Percentiles rank a stretch among this genome's conserved stretches.
Evolutionary conservation across 1,140 invertebrate genomes (phyloP).

Genomic region (Trachymyrmex septentrionalis): DNA sequence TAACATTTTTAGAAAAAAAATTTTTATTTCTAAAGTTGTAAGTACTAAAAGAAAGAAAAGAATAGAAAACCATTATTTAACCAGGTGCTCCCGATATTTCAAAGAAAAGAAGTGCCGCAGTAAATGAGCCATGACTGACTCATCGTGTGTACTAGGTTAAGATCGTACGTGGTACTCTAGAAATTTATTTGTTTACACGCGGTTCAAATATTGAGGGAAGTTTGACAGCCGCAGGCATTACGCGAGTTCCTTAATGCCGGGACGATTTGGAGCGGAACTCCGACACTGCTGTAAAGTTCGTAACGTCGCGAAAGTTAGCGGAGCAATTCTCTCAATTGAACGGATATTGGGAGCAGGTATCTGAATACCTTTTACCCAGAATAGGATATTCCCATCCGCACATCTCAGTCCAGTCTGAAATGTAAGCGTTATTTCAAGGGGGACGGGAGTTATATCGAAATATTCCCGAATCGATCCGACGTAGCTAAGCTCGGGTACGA

Average conservation of each 20-base stretch:
- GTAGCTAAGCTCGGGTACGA: background rate
- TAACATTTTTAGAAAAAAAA: no score
- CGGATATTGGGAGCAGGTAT: slow-evolving; percentile 40
- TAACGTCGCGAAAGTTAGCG: slow-evolving; percentile 42
- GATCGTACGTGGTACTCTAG: background rate
- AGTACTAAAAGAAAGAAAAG: no score
- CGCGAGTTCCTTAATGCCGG: slow-evolving; percentile 7
- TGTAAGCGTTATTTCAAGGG: slow-evolving; percentile 41
- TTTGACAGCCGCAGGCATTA: slow-evolving; percentile 22
- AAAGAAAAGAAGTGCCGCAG: no score
- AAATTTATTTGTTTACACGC: slow-evolving; percentile 49
- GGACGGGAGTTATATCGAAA: background rate
- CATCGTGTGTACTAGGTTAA: background rate
- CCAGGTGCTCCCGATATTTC: no score
- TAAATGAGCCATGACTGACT: no score
- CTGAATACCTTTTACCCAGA: slow-evolving; percentile 21
- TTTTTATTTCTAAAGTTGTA: no score
- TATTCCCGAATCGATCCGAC: slow-evolving; percentile 32
- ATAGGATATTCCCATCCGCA: slow-evolving; percentile 7
- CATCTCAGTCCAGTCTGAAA: slow-evolving; percentile 10
- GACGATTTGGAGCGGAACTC: slow-evolving; percentile 33
- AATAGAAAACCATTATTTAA: no score
- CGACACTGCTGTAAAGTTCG: slow-evolving; percentile 44
- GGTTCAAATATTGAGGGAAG: background rate
- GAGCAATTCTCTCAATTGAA: slow-evolving; percentile 56